Evolutionary conservation across 2,113 vertebrate genomes (phyloP).

Genomic region (Nyctibius bracteatus): DNA sequence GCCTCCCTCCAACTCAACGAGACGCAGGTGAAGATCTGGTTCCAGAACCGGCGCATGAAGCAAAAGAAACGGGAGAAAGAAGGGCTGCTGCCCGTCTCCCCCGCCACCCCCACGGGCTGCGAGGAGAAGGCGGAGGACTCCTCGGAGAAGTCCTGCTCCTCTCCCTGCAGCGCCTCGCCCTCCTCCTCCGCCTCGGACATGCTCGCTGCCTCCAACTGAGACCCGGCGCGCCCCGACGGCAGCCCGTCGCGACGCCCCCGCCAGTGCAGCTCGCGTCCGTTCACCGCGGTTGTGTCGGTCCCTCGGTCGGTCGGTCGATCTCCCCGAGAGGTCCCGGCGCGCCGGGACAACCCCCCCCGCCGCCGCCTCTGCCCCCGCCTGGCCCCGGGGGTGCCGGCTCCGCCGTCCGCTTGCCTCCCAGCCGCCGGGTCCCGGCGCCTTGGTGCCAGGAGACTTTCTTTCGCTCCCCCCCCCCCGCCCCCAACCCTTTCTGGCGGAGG

Average conservation of each 20-base stretch:
- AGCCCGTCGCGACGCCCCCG: too few relatives aligned
- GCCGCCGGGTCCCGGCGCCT: background rate
- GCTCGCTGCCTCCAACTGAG: constrained; percentile 83
- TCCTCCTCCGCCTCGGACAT: constrained; percentile 85
- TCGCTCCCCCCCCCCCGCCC: rapidly evolving
- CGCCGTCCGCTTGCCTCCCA: background rate
- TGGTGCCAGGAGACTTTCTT: background rate
- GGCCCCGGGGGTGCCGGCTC: background rate
- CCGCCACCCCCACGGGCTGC: constrained; percentile 75
- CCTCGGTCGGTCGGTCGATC: background rate
- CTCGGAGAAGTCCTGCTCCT: constrained; percentile 89
- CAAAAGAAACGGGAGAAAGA: constrained; percentile 99
- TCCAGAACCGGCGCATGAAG: constrained; percentile 98
- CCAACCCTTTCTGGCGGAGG: background rate
- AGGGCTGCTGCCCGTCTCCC: constrained; percentile 84
- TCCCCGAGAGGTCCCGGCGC: background rate
- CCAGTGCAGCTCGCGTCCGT: background rate
- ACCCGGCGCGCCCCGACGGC: background rate
- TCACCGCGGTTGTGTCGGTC: background rate
- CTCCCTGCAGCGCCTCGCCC: constrained; percentile 87
- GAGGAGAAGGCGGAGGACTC: constrained; percentile 88
- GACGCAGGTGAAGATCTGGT: constrained; percentile 99
- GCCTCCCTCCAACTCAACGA: constrained; percentile 95
- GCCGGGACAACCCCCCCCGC: background rate
- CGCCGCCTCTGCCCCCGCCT: background rate